A percentile compares a stretch with the other conserved stretches of the same genome.
These are phyloP conservation scores for Neolamprologus fasciatus DNA, from an alignment of 2,113 vertebrate genomes.

Conservation along the genomic window DNA sequence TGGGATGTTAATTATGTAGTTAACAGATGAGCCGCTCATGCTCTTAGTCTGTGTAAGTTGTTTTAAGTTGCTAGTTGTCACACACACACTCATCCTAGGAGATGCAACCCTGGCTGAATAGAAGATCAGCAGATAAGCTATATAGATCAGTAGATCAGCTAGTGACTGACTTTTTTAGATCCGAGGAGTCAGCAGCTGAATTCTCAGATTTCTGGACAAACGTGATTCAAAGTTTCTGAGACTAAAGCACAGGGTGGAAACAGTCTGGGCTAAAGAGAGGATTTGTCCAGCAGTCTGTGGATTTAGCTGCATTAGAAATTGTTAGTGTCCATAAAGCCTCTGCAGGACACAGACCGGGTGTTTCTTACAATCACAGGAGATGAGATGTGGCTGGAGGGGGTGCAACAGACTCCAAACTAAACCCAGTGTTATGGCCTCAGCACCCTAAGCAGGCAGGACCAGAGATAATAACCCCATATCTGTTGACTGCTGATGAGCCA, in stretches of 20 bases:
- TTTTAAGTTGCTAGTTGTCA: not conserved
- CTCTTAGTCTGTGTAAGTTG: conserved; percentile 15
- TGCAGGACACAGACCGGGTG: not conserved
- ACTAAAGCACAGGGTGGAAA: not conserved
- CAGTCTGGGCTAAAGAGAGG: not conserved
- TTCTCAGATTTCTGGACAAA: not conserved
- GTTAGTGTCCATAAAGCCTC: not conserved
- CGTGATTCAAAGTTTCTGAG: not conserved
- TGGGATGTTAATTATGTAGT: not conserved
- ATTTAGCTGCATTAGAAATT: not conserved
- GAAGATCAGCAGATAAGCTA: not conserved
- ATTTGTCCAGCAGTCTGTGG: not conserved
- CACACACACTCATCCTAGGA: not conserved
- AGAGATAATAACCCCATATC: not conserved
- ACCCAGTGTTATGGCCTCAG: not conserved
- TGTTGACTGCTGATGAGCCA: not conserved
- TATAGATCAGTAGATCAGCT: not conserved
- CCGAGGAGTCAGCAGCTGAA: not conserved
- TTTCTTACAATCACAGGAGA: not conserved
- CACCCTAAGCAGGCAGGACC: not conserved
- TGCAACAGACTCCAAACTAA: not conserved
- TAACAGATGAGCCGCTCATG: not conserved
- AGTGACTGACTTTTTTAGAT: not conserved
- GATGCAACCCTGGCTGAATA: not conserved
- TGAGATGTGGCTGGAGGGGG: not conserved